Base-by-base conservation (phyloP, 2,888 invertebrate species). In the Cryptocephalus primarius region DNA sequence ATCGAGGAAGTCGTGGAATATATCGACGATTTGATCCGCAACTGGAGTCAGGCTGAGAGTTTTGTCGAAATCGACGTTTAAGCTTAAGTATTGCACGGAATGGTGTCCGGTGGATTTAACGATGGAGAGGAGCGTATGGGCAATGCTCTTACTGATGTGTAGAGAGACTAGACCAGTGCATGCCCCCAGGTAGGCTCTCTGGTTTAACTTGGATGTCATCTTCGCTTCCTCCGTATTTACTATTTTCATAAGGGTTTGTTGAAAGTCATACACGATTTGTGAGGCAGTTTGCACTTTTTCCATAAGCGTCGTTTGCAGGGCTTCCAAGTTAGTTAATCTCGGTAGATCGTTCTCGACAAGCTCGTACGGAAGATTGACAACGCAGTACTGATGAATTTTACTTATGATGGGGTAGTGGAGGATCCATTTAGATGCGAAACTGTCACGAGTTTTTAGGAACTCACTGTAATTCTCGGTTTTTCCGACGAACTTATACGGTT, bases 121-220 rank as follows among this genome's bases (percentile, higher is more conserved):
- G n/a, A 86, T 68, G 51, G 77, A 71, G 43, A 78, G 70, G 42
- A 86, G 76, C 10, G 84, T 85, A 48, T 76, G 72, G 41, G 80
- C 77, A 74, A 85, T 83, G 39, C 81, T 59, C 58, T 78, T 77
- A 59, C 82, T 78, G 56, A 87, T 75, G 65, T 83, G 78, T 58
- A 77, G 72, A 42, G 72, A 72, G 45, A 79, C 71, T 1, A 79
- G 62, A 14, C 69, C 72, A 31, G 60, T 62, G 39, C 58, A 58
- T 12, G 60, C 60, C 32, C 49, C 54, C 42, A 60, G 48, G 47
- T 58, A 53, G 13, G 36, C 9, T 32, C 40, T 41, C 4, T 34
- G 2, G 2, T 14, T 4, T 32, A 41, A 32, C 9, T 22, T 33
- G 9, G 22, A 40, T 10, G 8, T 33, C 3, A 11, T n/a, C 32